Evolutionary conservation across 1,140 invertebrate genomes (phyloP).

Genomic region (Cydia strobilella): DNA sequence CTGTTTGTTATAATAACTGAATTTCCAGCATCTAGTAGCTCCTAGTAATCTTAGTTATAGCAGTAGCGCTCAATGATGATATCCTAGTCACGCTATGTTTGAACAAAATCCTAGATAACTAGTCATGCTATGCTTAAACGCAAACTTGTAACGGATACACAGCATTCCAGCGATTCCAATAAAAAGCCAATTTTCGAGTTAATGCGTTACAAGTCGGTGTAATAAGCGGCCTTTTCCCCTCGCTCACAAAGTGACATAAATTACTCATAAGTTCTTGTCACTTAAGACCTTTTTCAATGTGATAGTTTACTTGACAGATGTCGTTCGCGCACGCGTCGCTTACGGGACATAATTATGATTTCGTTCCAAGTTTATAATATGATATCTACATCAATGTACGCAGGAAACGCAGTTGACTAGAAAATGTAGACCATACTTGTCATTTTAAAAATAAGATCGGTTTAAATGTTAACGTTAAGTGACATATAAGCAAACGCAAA

Average conservation of each 20-base stretch:
- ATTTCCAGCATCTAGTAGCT: no score
- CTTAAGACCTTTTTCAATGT: background rate
- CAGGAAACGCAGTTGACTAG: background rate
- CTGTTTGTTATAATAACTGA: no score
- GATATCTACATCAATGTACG: background rate
- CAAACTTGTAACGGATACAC: background rate
- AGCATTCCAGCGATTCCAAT: background rate
- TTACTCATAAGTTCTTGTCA: background rate
- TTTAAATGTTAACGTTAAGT: no score
- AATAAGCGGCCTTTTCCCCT: background rate
- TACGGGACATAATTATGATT: constrained; percentile 13
- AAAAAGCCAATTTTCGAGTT: constrained; percentile 7
- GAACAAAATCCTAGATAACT: background rate
- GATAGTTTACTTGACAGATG: background rate
- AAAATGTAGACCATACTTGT: background rate
- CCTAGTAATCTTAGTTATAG: no score
- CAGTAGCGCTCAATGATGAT: background rate
- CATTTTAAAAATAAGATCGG: no score
- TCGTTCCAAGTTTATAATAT: constrained; percentile 1
- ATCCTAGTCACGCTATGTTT: no score
- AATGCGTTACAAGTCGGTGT: background rate
- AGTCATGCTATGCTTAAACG: background rate
- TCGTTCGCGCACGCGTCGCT: constrained; percentile 3
- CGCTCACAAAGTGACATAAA: background rate
- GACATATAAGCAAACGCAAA: no score